Conservation (phyloP, 2,113 vertebrate genomes). For the Pluvialis apricaria region DNA sequence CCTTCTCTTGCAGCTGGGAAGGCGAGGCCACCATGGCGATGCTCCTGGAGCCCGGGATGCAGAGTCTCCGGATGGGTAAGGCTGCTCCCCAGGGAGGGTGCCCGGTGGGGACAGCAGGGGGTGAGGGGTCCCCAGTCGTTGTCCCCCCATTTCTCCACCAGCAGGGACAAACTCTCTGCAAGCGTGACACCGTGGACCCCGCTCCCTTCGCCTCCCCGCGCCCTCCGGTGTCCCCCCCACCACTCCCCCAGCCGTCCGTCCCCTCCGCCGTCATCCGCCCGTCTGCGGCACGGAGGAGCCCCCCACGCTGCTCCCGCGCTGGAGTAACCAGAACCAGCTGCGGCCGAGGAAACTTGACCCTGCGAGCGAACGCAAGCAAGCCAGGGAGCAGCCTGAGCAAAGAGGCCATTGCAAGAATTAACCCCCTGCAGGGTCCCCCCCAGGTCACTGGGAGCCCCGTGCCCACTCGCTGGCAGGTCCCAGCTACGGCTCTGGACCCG, state of each 20-base stretch:
- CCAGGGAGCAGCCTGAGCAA: rapidly evolving
- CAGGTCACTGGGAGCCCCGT: neutral
- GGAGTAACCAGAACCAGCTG: neutral
- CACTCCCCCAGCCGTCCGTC: neutral
- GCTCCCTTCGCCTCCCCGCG: rapidly evolving
- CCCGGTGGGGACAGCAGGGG: neutral
- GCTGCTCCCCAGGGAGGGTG: neutral
- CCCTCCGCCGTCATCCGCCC: rapidly evolving
- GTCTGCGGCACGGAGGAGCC: neutral
- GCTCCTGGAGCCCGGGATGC: constrained; percentile 29
- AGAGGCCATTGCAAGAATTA: rapidly evolving
- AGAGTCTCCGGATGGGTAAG: constrained; percentile 15
- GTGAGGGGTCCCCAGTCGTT: no score
- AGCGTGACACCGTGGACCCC: rapidly evolving
- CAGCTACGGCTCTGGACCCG: rapidly evolving
- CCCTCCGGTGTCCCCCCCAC: neutral
- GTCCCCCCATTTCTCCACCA: no score
- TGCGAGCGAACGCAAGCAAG: rapidly evolving
- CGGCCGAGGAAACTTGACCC: neutral
- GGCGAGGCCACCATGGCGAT: neutral
- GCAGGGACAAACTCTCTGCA: rapidly evolving
- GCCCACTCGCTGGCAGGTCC: rapidly evolving
- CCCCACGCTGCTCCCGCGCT: rapidly evolving
- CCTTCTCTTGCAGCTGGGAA: neutral
- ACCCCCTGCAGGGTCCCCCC: neutral